Evolutionary conservation across 2,888 invertebrate genomes (phyloP).

Genomic region (Hoplodrina blanda): DNA sequence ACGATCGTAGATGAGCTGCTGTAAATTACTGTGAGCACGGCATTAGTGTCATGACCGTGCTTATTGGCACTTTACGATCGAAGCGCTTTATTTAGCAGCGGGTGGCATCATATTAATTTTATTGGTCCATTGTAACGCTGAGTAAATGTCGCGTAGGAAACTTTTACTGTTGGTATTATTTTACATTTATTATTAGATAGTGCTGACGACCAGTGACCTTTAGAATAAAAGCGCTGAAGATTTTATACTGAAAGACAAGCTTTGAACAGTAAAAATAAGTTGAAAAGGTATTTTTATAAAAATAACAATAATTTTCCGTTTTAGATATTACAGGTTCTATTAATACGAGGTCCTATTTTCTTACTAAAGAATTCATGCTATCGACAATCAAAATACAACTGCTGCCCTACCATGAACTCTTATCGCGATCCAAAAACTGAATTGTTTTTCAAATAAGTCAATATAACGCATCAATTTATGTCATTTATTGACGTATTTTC

Average conservation of each 20-base stretch:
- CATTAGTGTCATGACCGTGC: slow-evolving; percentile 55
- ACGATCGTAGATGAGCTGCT: slow-evolving; percentile 32
- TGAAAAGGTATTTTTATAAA: slow-evolving; percentile 13
- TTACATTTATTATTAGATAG: slow-evolving; percentile 19
- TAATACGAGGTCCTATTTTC: slow-evolving; percentile 1
- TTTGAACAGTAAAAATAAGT: slow-evolving; percentile 4
- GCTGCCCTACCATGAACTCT: too few species aligned
- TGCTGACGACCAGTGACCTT: slow-evolving; percentile 2
- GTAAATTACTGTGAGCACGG: slow-evolving; percentile 44
- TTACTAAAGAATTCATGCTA: slow-evolving; percentile 19
- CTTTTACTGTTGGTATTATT: slow-evolving; percentile 36
- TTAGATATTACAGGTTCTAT: slow-evolving; percentile 8
- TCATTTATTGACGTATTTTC: too few species aligned
- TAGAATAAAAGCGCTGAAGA: slow-evolving; percentile 2
- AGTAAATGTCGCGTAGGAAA: slow-evolving; percentile 35
- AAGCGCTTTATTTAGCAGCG: slow-evolving; percentile 82
- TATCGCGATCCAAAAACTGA: too few species aligned
- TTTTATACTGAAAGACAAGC: slow-evolving; percentile 5
- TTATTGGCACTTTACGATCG: slow-evolving; percentile 78
- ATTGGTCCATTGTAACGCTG: slow-evolving; percentile 71
- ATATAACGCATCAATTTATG: too few species aligned
- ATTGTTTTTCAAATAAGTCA: too few species aligned
- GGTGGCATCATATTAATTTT: slow-evolving; percentile 81
- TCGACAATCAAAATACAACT: slow-evolving; percentile 11
- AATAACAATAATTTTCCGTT: slow-evolving; percentile 9